Evolutionary conservation across 2,113 vertebrate species (phyloP), one percentile per base, ranked within the genome.

Genomic region (Chaetodon auriga): DNA sequence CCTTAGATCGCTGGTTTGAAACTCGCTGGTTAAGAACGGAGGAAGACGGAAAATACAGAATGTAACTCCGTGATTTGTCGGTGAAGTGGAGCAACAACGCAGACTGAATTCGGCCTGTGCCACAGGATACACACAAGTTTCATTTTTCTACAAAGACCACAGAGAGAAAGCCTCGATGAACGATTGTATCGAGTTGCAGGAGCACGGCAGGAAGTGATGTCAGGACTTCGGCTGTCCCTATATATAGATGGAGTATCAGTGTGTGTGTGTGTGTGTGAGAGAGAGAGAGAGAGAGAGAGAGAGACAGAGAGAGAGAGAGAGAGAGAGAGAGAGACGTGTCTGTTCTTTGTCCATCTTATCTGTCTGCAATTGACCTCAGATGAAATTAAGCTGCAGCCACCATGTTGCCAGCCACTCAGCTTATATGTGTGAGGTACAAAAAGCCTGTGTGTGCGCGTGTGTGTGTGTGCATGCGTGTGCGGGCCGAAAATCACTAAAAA

Each of bases 331-430:
- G 71, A 65, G n/a, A 49, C 43, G 64, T 36, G 75, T 87, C 86
- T 89, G 87, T 75, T 80, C 72, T 84, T 53, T 70, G 75, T 84
- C 83, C 73, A 66, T 80, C 53, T 84, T 86, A 88, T 87, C 86
- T 1, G 43, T 68, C 80, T 48, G 64, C 83, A 83, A 82, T 69
- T 81, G 78, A 84, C 71, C 75, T 25, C 66, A 82, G 81, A 84
- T 86, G 49, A 82, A 86, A 90, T 86, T 84, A 86, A 30, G 68
- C 49, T 72, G 43, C 77, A 81, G 80, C 80, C 46, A 36, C 75
- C 81, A 82, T 69, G 78, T 64, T 84, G 72, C 82, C 75, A 80
- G 71, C 66, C 71, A 75, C 49, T 84, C 74, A 68, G 61, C 69
- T 70, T 69, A 23, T 68, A 6, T 62, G 83, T 58, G 60, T 60